Percentiles rank a stretch among this genome's conserved stretches.
These are phyloP conservation scores for Jacana jacana DNA, from an alignment of 2,113 vertebrate species.

Conservation along the genomic window DNA sequence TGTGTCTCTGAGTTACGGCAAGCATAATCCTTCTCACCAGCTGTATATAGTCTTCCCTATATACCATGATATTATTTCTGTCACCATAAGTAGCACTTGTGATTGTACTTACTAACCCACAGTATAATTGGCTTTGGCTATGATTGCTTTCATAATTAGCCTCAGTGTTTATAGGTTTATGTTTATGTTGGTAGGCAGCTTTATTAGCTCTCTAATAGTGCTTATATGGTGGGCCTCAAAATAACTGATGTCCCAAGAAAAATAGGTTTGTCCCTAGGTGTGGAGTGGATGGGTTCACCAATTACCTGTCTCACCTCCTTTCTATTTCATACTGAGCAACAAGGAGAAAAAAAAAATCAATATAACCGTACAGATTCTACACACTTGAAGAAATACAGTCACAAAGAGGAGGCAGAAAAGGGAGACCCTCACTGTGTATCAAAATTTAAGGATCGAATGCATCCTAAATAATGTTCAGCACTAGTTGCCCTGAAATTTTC, in stretches of 20 bases:
- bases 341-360: not conserved
- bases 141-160: constrained; percentile 53
- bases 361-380: not conserved
- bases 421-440: not conserved
- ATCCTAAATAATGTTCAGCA: not conserved
- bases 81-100: not conserved
- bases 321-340: not conserved
- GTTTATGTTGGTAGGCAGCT: too few relatives aligned
- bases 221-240: not conserved
- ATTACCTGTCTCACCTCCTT: not conserved
- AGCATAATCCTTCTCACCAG: not conserved
- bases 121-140: constrained; percentile 34
- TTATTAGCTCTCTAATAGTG: not conserved
- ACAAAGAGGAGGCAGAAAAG: not conserved
- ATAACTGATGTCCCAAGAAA: not conserved
- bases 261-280: not conserved
- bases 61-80: constrained; percentile 4
- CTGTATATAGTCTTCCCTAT: not conserved
- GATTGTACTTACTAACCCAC: not conserved
- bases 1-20: not conserved
- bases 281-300: not conserved
- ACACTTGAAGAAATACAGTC: not conserved
- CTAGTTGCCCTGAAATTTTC: not conserved
- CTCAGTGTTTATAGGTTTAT: not conserved
- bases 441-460: not conserved